Conservation (phyloP, 1,140 invertebrate genomes). For the Ostrea edulis region DNA sequence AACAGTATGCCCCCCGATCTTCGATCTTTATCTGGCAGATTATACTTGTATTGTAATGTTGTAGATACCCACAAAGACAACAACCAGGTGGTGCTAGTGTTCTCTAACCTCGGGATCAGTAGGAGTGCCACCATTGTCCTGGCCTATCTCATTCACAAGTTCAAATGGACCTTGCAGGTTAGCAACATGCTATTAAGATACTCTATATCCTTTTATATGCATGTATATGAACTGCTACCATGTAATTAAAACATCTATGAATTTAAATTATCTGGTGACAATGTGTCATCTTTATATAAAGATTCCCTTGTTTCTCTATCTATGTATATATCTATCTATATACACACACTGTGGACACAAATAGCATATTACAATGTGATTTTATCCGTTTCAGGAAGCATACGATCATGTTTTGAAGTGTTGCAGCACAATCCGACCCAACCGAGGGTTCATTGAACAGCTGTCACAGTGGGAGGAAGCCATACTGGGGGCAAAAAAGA, state of each 20-base stretch:
- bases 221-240: not conserved
- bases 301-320: not conserved
- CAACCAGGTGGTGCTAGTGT: slow-evolving; percentile 75
- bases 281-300: not conserved
- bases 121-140: slow-evolving; percentile 73
- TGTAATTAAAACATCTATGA: not conserved
- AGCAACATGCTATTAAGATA: slow-evolving; percentile 11
- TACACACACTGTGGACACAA: too few relatives aligned
- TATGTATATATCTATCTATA: too few relatives aligned
- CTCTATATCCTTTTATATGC: too few relatives aligned
- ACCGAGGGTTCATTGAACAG: slow-evolving; percentile 74
- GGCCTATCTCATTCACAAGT: slow-evolving; percentile 76
- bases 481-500: slow-evolving; percentile 62
- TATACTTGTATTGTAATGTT: too few relatives aligned
- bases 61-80: slow-evolving; percentile 65
- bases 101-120: slow-evolving; percentile 75
- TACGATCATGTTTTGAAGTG: slow-evolving; percentile 71
- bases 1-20: too few relatives aligned
- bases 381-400: slow-evolving; percentile 67
- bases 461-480: slow-evolving; percentile 70
- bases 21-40: too few relatives aligned
- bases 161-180: slow-evolving; percentile 71
- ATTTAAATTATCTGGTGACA: not conserved
- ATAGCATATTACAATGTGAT: not conserved
- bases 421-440: slow-evolving; percentile 69